Base-by-base conservation (phyloP, 2,113 vertebrate species). In the Pithys albifrons region DNA sequence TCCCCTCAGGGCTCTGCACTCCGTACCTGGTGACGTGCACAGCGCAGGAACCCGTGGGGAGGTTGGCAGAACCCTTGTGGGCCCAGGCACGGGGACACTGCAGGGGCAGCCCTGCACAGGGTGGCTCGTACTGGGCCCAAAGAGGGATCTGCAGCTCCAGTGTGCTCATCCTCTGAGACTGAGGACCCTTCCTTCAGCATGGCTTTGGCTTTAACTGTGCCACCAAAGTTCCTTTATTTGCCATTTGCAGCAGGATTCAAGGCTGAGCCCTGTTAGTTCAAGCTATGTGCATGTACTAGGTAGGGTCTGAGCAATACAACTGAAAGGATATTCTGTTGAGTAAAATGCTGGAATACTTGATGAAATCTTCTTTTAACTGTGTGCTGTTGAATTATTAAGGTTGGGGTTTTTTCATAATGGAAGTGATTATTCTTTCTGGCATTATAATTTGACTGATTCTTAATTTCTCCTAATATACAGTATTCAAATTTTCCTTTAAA, bases 1-100 rank as follows among this genome's bases (percentile, higher is more conserved):
- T 84, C 7, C 0, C 0, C 2, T 2, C 1, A 8, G 46, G 13
- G 23, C 52, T 27, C 23, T 1, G 33, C 0, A 0, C 46, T 18
- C 9, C 41, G 31, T 11, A 4, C 17, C 9, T 8, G 25, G 23
- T 13, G 52, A 28, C 0, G 0, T 19, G 25, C 31, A n/a, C 0
- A 0, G 48, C 1, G 4, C 37, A 24, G 25, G 22, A 48, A 24
- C 31, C 20, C 0, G 0, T 2, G 55, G 41, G 73, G 59, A 55
- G 64, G 23, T 1, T 10, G 10, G 35, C 43, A 51, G 70, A 54
- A 55, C 59, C 37, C 24, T 28, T 7, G 8, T 1, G 5, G 23
- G 31, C 9, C 45, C 19, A 24, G 48, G 54, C 2, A 0, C 0
- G 0, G 64, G 20, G 51, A 5, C 0, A 4, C 27, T 35, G 57